Evolutionary conservation across 2,113 vertebrate genomes (phyloP).

Genomic region (Scopus umbretta): DNA sequence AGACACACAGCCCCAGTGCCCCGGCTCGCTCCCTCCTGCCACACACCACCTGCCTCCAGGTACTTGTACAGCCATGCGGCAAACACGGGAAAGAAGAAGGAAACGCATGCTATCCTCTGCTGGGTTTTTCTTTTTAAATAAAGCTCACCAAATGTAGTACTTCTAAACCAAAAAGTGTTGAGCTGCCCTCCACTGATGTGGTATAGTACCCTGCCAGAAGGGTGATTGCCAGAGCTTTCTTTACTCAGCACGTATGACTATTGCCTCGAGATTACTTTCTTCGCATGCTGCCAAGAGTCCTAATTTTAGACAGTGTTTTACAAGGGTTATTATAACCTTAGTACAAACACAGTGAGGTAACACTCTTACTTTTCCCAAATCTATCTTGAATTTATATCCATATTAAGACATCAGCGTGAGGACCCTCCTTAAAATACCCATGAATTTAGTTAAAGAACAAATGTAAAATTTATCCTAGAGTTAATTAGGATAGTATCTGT

Average conservation of each 20-base stretch:
- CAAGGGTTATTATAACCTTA: neutral
- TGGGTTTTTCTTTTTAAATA: neutral
- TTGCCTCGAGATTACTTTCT: neutral
- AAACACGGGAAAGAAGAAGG: neutral
- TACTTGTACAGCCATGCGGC: fast-evolving
- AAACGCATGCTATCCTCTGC: neutral
- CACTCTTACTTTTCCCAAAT: neutral
- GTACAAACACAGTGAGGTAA: neutral
- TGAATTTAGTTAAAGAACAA: neutral
- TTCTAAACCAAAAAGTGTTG: neutral
- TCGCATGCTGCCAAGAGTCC: neutral
- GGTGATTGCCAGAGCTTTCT: neutral
- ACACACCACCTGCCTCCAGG: neutral
- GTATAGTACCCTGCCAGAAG: neutral
- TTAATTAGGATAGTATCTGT: neutral
- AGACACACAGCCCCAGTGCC: neutral
- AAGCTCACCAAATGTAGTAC: neutral
- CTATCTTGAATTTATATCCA: neutral
- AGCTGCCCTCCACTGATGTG: neutral
- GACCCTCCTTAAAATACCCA: neutral
- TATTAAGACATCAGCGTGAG: neutral
- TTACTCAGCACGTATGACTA: neutral
- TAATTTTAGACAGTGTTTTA: neutral
- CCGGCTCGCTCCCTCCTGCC: neutral
- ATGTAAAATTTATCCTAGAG: neutral